A percentile compares a stretch with the other conserved stretches of the same genome.
Evolutionary conservation across 2,888 invertebrate species (phyloP).

Genomic region (Timema cristinae): DNA sequence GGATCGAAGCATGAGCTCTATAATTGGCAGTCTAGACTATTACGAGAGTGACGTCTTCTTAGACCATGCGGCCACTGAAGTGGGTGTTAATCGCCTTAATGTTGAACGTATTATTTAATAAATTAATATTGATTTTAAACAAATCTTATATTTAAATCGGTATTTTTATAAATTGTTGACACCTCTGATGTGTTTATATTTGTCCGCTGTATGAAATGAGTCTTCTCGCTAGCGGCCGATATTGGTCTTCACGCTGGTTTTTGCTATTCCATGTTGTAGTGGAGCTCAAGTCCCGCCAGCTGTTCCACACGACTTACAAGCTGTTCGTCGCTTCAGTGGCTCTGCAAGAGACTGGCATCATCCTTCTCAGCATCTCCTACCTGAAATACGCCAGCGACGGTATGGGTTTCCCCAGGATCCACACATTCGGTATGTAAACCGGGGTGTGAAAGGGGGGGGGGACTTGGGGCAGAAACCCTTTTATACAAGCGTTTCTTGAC

Average conservation of each 20-base stretch:
- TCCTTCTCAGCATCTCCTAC: constrained; percentile 65
- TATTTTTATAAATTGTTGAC: not conserved
- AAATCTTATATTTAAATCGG: not conserved
- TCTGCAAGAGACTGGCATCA: constrained; percentile 65
- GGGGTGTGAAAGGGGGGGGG: not conserved
- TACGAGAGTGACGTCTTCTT: no score
- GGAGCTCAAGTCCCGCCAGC: constrained; percentile 70
- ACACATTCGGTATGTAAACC: constrained; percentile 44
- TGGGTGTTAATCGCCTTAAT: no score
- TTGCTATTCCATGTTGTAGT: constrained; percentile 47
- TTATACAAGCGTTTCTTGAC: not conserved
- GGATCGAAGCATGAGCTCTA: no score
- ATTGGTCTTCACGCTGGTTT: not conserved
- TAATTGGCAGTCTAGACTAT: no score
- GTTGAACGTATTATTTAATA: no score
- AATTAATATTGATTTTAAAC: no score
- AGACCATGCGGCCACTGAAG: no score
- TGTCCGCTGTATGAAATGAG: not conserved
- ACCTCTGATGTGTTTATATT: not conserved
- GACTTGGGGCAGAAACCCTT: not conserved
- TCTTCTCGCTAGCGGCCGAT: not conserved
- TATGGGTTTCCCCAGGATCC: constrained; percentile 50
- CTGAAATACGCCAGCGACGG: constrained; percentile 76
- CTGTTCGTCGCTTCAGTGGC: constrained; percentile 70
- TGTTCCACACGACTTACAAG: constrained; percentile 86